Percentiles rank a stretch among this genome's conserved stretches.
phyloP scores from a whole-genome alignment of 2,113 vertebrate genomes.

The Myrmophylax atrothorax region DNA sequence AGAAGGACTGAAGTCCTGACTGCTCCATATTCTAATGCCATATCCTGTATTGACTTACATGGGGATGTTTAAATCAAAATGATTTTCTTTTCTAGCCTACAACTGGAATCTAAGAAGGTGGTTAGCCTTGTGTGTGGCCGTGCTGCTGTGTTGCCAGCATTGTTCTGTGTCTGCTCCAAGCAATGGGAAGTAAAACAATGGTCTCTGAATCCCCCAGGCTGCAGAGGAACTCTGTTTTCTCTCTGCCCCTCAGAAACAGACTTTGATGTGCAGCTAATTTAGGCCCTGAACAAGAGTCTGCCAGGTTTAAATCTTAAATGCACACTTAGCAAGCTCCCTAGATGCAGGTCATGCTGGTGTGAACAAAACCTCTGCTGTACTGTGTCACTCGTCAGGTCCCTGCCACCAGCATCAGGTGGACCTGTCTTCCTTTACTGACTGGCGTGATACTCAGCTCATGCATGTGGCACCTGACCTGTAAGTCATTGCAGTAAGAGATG shows the following conservation, averaged over 20 bases:
- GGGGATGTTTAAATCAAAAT: conserved; percentile 32
- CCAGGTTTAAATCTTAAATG: not conserved
- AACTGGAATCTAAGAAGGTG: conserved; percentile 51
- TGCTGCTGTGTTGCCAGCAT: conserved; percentile 32
- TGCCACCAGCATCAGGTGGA: not conserved
- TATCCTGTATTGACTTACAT: conserved; percentile 49
- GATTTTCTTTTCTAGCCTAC: conserved; percentile 5
- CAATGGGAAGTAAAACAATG: not conserved
- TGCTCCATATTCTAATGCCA: not conserved
- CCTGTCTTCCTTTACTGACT: not conserved
- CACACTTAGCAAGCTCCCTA: not conserved
- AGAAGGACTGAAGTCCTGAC: conserved; percentile 5
- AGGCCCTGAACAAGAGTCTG: not conserved
- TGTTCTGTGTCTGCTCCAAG: not conserved
- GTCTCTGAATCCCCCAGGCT: not conserved
- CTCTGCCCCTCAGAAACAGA: not conserved
- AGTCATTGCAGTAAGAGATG: not conserved
- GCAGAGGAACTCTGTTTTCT: conserved; percentile 4
- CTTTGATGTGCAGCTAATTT: not conserved
- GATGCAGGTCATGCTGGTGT: not conserved
- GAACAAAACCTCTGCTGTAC: not conserved
- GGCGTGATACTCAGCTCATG: accelerated
- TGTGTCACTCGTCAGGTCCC: not conserved
- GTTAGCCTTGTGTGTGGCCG: conserved; percentile 44
- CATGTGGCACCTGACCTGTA: not conserved